Percentiles rank a stretch among this genome's conserved stretches.
Conservation (phyloP, 2,797 vertebrate species). For the Pseudochirops cupreus region DNA sequence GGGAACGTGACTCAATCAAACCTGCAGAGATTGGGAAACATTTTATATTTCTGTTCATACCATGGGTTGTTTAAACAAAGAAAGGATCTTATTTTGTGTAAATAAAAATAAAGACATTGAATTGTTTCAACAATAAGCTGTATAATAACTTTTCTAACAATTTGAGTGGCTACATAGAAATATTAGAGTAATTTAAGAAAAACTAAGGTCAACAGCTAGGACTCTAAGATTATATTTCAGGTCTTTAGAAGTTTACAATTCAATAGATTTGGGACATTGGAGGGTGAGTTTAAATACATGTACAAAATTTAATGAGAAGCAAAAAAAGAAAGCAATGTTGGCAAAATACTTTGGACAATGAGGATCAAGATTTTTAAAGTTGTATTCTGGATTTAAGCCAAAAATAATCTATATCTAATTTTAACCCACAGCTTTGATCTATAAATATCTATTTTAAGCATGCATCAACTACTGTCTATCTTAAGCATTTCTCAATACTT, state of each 20-base stretch:
- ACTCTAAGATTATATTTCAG: constrained; percentile 27
- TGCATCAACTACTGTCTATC: constrained; percentile 17
- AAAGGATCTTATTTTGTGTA: constrained; percentile 48
- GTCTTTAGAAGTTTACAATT: constrained; percentile 26
- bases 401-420: constrained; percentile 39
- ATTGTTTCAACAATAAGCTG: constrained; percentile 59
- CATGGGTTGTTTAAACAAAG: background rate
- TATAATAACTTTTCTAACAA: constrained; percentile 54
- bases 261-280: constrained; percentile 25
- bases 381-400: constrained; percentile 45
- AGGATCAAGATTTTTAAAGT: constrained; percentile 30
- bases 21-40: background rate
- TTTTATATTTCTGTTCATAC: background rate
- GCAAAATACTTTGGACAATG: constrained; percentile 1
- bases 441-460: constrained; percentile 16
- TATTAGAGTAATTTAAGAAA: constrained; percentile 33
- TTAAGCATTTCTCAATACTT: constrained; percentile 42
- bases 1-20: background rate
- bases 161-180: constrained; percentile 29
- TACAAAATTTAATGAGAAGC: constrained; percentile 39
- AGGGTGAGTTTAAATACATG: constrained; percentile 16
- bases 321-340: constrained; percentile 25
- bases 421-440: constrained; percentile 15
- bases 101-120: constrained; percentile 65
- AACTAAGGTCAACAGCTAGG: constrained; percentile 35